Evolutionary conservation across 2,797 vertebrate species (phyloP).

Genomic region (Myiothlypis coronata): DNA sequence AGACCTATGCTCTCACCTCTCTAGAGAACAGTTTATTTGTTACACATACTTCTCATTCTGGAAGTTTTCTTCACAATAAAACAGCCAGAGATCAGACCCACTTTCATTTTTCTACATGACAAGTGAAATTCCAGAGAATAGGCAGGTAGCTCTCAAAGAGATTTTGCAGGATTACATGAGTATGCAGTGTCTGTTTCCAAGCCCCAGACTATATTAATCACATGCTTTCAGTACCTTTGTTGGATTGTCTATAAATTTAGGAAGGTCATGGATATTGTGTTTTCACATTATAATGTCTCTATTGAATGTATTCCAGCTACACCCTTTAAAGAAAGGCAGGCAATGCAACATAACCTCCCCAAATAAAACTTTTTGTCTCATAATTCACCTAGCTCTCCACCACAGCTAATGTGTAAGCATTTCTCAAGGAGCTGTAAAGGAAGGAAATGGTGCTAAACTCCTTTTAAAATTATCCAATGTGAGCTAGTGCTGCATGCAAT

Average conservation of each 20-base stretch:
- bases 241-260: neutral
- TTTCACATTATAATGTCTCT: neutral
- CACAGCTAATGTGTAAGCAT: neutral
- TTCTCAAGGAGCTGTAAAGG: slow-evolving; percentile 28
- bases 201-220: neutral
- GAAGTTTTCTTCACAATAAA: slow-evolving; percentile 19
- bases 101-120: slow-evolving; percentile 18
- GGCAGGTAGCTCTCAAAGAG: neutral
- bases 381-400: neutral
- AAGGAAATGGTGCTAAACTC: slow-evolving; percentile 27
- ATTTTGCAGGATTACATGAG: neutral
- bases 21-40: neutral
- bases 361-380: slow-evolving; percentile 7
- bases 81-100: neutral
- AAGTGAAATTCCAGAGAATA: neutral
- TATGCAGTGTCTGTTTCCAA: neutral
- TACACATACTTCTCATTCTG: neutral
- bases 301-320: neutral
- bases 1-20: neutral
- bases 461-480: slow-evolving; percentile 37
- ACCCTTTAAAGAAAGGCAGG: neutral
- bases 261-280: neutral
- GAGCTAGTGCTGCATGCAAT: neutral
- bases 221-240: neutral
- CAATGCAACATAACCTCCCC: neutral